A percentile compares a stretch with the other conserved stretches of the same genome.
Evolutionary conservation across 1,140 invertebrate genomes (phyloP).

Genomic region (Cotesia glomerata): DNA sequence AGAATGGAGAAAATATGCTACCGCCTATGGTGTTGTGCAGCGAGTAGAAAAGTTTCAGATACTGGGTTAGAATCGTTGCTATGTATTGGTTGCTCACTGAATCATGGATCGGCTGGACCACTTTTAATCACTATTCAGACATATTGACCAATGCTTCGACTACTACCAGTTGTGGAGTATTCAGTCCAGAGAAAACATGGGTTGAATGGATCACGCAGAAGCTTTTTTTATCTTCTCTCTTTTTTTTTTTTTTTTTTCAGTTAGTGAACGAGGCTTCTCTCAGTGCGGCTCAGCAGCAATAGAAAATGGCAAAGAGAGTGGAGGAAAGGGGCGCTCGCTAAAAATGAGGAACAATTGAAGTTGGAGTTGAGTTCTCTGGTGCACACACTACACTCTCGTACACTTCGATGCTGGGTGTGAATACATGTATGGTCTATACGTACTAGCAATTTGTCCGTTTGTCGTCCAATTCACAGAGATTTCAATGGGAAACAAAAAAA

Average conservation of each 20-base stretch:
- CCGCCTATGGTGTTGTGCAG: background rate
- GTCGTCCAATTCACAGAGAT: background rate
- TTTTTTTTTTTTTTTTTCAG: background rate
- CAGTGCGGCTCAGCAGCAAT: background rate
- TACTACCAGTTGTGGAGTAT: slow-evolving; percentile 10
- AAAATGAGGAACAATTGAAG: slow-evolving; percentile 13
- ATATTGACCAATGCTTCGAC: slow-evolving; percentile 38
- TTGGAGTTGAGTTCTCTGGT: background rate
- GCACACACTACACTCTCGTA: background rate
- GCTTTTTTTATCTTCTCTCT: slow-evolving; percentile 5
- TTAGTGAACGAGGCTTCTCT: background rate
- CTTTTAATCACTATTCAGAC: slow-evolving; percentile 50
- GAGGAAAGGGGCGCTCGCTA: background rate
- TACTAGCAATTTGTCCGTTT: slow-evolving; percentile 15
- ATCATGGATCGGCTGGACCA: slow-evolving; percentile 32
- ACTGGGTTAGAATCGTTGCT: slow-evolving; percentile 23
- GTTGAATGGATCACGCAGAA: slow-evolving; percentile 41
- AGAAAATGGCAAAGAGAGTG: background rate
- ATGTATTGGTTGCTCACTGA: slow-evolving; percentile 34
- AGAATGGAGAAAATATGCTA: slow-evolving; percentile 9
- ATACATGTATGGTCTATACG: background rate
- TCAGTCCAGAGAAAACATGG: slow-evolving; percentile 39
- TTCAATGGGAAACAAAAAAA: background rate
- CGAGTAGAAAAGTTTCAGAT: slow-evolving; percentile 4
- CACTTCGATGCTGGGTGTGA: background rate